A percentile compares a stretch with the other conserved stretches of the same genome.
These are phyloP conservation scores for Taxidea taxus DNA, from an alignment of 2,113 vertebrate species.

Conservation along the genomic window DNA sequence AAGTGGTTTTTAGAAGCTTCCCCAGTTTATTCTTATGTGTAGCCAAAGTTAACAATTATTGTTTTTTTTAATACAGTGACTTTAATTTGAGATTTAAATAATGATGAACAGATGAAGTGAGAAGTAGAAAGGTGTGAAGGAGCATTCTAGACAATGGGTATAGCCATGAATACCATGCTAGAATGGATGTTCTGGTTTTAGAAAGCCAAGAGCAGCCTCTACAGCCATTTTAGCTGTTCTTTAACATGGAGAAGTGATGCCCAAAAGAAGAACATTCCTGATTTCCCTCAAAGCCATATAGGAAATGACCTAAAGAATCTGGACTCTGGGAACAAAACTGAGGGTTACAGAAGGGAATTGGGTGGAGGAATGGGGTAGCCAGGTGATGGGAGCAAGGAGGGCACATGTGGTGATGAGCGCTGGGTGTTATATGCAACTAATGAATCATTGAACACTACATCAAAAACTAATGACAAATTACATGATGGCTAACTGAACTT, in stretches of 20 bases:
- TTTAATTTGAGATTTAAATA: background rate
- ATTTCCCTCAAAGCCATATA: background rate
- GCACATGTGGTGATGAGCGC: too few species aligned
- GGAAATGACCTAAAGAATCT: background rate
- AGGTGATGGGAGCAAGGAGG: too few species aligned
- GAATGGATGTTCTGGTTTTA: background rate
- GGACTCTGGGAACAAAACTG: too few species aligned
- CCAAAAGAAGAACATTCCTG: background rate
- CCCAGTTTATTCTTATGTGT: background rate
- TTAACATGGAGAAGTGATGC: background rate
- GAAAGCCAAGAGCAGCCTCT: background rate
- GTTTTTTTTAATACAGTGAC: background rate
- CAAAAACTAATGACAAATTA: too few species aligned
- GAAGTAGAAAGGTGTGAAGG: background rate
- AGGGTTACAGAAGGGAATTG: too few species aligned
- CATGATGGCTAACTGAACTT: too few species aligned
- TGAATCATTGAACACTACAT: too few species aligned
- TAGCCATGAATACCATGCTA: background rate
- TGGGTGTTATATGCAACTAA: too few species aligned
- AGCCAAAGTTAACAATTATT: background rate
- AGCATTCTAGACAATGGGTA: background rate
- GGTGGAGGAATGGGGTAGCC: too few species aligned
- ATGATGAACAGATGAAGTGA: background rate
- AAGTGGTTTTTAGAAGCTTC: background rate
- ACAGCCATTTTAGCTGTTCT: background rate